These are phyloP conservation scores for Sebastes vulpes DNA, from an alignment of 2,797 vertebrate species.

Conservation along the genomic window DNA sequence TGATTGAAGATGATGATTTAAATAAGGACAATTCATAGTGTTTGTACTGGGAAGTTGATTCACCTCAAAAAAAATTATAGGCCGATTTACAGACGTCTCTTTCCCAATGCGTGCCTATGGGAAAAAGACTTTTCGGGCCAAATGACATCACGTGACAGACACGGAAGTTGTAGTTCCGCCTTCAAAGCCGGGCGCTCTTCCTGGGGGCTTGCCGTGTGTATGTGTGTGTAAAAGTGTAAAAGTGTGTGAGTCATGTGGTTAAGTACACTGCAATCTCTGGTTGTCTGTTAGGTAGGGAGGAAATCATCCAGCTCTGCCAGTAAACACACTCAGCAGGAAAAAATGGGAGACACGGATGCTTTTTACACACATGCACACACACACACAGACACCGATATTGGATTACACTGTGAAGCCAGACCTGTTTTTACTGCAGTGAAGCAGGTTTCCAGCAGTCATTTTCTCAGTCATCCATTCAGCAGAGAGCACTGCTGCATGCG, in stretches of 20 bases:
- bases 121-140: too few relatives aligned
- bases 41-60: too few relatives aligned
- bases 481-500: not conserved
- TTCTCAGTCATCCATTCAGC: constrained; percentile 11
- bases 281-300: constrained; percentile 20
- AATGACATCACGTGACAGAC: too few relatives aligned
- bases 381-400: constrained; percentile 19
- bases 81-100: too few relatives aligned
- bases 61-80: too few relatives aligned
- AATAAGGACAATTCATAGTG: too few relatives aligned
- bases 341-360: not conserved
- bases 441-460: constrained; percentile 11
- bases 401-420: constrained; percentile 43
- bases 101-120: too few relatives aligned
- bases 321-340: constrained; percentile 47
- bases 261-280: constrained; percentile 18
- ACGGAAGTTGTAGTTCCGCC: too few relatives aligned
- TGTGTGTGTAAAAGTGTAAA: constrained; percentile 1
- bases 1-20: too few relatives aligned
- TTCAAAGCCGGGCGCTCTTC: too few relatives aligned
- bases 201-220: too few relatives aligned
- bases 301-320: constrained; percentile 28
- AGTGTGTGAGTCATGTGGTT: constrained; percentile 3
- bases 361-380: constrained; percentile 11
- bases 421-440: constrained; percentile 22